Percentiles rank a stretch among this genome's conserved stretches.
Conservation (phyloP, 2,888 invertebrate species). For the Tenthredo scrophulariae region DNA sequence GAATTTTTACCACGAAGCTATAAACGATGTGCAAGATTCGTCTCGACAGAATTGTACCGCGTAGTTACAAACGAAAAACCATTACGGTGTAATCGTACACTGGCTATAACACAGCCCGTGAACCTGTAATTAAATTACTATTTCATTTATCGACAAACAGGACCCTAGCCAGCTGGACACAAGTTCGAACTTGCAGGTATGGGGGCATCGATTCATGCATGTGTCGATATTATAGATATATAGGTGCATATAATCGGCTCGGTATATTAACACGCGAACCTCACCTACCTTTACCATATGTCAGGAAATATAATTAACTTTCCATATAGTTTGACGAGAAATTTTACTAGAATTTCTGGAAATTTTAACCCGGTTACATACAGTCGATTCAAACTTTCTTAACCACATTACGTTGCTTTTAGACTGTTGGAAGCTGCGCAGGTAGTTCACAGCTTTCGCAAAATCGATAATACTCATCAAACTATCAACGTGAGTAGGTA, state of each 20-base stretch:
- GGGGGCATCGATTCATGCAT: constrained; percentile 26
- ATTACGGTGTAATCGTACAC: constrained; percentile 47
- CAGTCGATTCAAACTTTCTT: constrained; percentile 41
- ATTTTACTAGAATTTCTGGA: constrained; percentile 40
- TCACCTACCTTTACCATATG: background rate
- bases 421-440: background rate
- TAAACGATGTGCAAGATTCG: background rate
- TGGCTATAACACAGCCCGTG: background rate
- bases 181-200: background rate
- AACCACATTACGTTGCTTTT: constrained; percentile 31
- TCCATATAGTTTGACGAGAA: constrained; percentile 29
- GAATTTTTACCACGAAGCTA: background rate
- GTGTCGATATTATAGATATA: background rate
- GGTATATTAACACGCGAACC: constrained; percentile 3
- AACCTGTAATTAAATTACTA: constrained; percentile 61
- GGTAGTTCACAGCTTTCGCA: background rate
- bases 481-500: background rate
- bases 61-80: constrained; percentile 56
- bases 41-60: constrained; percentile 29
- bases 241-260: constrained; percentile 19
- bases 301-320: constrained; percentile 41
- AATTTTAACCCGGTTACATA: constrained; percentile 9
- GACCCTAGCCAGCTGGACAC: background rate
- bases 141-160: constrained; percentile 57
- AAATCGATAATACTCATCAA: constrained; percentile 29